Base-by-base conservation (phyloP, 2,797 vertebrate genomes). In the Nannoperca obscura region DNA sequence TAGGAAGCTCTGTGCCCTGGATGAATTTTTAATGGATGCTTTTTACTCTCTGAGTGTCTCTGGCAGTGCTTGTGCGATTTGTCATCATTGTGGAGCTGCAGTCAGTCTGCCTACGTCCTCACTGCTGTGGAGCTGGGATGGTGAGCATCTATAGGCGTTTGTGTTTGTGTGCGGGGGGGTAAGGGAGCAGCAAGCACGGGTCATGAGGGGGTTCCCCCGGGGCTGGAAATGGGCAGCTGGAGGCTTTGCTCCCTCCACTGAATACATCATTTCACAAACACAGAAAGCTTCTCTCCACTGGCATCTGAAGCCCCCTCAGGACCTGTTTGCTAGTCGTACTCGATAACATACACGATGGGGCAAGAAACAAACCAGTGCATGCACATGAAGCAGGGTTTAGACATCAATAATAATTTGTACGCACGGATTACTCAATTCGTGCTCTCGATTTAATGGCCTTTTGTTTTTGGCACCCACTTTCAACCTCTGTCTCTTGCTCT, bases 1-100 rank as follows among this genome's bases (percentile, higher is more conserved):
- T 84, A 81, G 88, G 77, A 90, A 83, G 89, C 78, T 73, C 69
- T 76, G 90, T 79, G 88, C 88, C 82, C 74, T 83, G 74, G 86
- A 93, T 95, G 83, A 91, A 95, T 95, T 91, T 94, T 95, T 95
- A 94, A 95, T 94, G 91, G 89, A 92, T 89, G 94, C 92, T 95
- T 95, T 94, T 94, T 95, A 94, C 92, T 89, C 90, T 93, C 92
- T 92, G 93, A 93, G 91, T 91, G 89, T 95, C 89, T 94, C 86
- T 89, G 89, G 86, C 91, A 83, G 87, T 55, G 90, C 90, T 89
- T 52, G 88, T 91, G 91, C 79, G 89, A 94, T 95, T 94, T 94
- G 93, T 94, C 93, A 94, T 94, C 89, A 71, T 91, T 91, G 89
- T 73, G 71, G 69, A 78, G 76, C 89, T 89, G 81, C 79, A 89